phyloP scores from a whole-genome alignment of 1,140 invertebrate genomes.

The Zaprionus vittiger region DNA sequence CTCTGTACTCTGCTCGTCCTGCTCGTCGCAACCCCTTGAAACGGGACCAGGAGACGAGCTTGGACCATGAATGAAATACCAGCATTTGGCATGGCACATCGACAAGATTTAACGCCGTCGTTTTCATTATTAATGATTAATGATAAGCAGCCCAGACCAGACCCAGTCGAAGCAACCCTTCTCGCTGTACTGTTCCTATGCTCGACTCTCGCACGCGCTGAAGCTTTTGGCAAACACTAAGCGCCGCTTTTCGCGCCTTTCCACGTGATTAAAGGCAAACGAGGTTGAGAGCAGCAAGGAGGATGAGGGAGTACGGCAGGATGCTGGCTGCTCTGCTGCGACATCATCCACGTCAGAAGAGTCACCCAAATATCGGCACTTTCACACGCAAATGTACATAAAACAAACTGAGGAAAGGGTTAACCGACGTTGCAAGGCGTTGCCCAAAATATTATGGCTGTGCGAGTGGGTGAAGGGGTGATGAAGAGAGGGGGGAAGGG shows the following conservation, averaged over 20 bases:
- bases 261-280: constrained; percentile 81
- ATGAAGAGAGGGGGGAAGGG: neutral
- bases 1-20: neutral
- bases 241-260: constrained; percentile 83
- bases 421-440: constrained; percentile 58
- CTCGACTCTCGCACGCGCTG: constrained; percentile 49
- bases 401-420: constrained; percentile 54
- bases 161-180: constrained; percentile 49
- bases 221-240: constrained; percentile 82
- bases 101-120: constrained; percentile 79
- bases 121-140: constrained; percentile 84
- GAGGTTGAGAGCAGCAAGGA: constrained; percentile 15
- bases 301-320: neutral
- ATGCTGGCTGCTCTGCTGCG: neutral
- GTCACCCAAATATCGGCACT: constrained; percentile 72
- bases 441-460: constrained; percentile 74
- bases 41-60: neutral
- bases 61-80: constrained; percentile 71
- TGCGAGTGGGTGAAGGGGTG: constrained; percentile 33
- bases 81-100: constrained; percentile 82
- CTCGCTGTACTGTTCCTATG: neutral
- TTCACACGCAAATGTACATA: constrained; percentile 77
- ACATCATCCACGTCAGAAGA: constrained; percentile 16
- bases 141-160: constrained; percentile 68
- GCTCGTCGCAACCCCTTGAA: neutral